Base-by-base conservation (phyloP, 2,888 invertebrate genomes). In the Cephus rjabovi region DNA sequence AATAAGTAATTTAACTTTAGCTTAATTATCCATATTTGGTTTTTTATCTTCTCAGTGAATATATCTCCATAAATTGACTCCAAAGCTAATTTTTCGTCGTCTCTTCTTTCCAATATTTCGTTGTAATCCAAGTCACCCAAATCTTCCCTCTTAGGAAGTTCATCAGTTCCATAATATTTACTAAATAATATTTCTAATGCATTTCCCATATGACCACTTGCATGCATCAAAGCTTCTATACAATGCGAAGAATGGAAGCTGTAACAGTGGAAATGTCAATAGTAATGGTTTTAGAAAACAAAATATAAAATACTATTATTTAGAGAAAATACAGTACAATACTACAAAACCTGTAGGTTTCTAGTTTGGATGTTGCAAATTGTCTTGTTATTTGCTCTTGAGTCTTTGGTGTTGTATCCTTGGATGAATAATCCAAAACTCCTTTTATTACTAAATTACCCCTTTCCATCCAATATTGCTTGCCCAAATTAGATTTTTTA, bases 181-280 rank as follows among this genome's bases (percentile, higher is more conserved):
- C 93, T 92, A 87, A 95, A 96, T 73, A 97, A 92, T 82, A 96
- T 90, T 89, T 95, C 94, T 82, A 96, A 90, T 0, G 96, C 95
- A 84, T 94, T 94, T 73, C 96, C 96, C n/a, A 95, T 93, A 89
- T 95, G 94, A 81, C 94, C 95, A 3, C 93, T 93, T 40, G 95
- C 94, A 81, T 94, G 92, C 81, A 94, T 93, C 82, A 96, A 93
- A 11, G 96, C 96, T 92, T 97, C 96, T 69, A 93, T 87, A 89
- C 96, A 96, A 89, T 97, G 97, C 3, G 93, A 92, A 86, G 94
- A 93, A 83, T 96, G 95, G 87, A 96, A 97, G 81, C 96, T 96
- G 89, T 95, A 90, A 83, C 93, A 92, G 81, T 78, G 78, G 74
- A 76, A 77, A 79, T 75, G 75, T 37, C 56, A 40, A 74, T 73